phyloP scores from a whole-genome alignment of 1,140 invertebrate genomes.

The Drosophila sechellia region DNA sequence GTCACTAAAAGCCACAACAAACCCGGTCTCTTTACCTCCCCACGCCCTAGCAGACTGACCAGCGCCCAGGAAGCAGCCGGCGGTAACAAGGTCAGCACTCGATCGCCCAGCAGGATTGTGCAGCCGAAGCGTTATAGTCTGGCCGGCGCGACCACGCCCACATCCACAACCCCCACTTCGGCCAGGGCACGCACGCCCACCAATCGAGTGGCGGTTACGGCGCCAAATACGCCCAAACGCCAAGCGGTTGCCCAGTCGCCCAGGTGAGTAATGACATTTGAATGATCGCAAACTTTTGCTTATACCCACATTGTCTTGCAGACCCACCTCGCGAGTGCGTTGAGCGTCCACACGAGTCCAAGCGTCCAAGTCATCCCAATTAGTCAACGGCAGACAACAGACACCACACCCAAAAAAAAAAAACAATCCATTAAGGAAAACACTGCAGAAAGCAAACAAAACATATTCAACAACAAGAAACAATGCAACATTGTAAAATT shows the following conservation, averaged over 20 bases:
- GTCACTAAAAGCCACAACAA: constrained; percentile 60
- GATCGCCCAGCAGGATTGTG: constrained; percentile 81
- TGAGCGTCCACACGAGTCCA: constrained; percentile 55
- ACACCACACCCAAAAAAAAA: constrained; percentile 10
- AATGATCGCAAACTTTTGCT: not conserved
- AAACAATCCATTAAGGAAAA: constrained; percentile 15
- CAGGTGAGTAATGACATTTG: constrained; percentile 53
- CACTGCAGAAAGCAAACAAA: constrained; percentile 33
- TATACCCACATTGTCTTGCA: constrained; percentile 25
- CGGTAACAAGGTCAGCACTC: constrained; percentile 55
- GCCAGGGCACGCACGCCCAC: constrained; percentile 73
- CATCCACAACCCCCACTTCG: constrained; percentile 34
- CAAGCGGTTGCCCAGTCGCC: constrained; percentile 65
- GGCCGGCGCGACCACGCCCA: constrained; percentile 44
- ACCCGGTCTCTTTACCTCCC: constrained; percentile 67
- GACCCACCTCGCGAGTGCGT: constrained; percentile 72
- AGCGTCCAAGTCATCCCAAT: constrained; percentile 45
- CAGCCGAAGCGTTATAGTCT: constrained; percentile 83
- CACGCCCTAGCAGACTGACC: constrained; percentile 72
- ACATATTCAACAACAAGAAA: constrained; percentile 61
- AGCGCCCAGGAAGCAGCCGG: constrained; percentile 65
- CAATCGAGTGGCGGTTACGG: constrained; percentile 60
- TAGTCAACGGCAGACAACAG: constrained; percentile 47
- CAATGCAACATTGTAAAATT: constrained; percentile 79
- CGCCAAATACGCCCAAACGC: constrained; percentile 78